phyloP scores from a whole-genome alignment of 2,888 invertebrate species.

The Suillia variegata region DNA sequence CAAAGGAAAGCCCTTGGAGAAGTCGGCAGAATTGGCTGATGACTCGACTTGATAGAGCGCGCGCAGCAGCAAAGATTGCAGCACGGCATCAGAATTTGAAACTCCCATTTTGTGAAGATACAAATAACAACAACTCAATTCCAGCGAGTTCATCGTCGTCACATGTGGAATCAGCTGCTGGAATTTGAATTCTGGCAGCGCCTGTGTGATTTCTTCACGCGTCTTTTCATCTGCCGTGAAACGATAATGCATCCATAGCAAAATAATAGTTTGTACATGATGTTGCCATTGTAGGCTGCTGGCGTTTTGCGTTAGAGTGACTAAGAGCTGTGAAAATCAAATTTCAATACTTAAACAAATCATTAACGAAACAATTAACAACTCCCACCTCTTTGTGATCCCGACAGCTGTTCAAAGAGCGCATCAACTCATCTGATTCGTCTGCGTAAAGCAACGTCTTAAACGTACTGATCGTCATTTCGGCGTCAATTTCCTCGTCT shows the following conservation, averaged over 20 bases:
- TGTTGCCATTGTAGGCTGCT: constrained; percentile 29
- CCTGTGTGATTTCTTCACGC: too few species aligned
- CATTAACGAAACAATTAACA: neutral
- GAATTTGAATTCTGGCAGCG: constrained; percentile 30
- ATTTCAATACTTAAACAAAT: neutral
- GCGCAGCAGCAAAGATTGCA: constrained; percentile 54
- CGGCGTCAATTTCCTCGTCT: constrained; percentile 11
- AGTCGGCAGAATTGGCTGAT: constrained; percentile 28
- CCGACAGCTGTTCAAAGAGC: neutral
- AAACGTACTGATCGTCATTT: constrained; percentile 16
- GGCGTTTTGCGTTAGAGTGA: constrained; percentile 16
- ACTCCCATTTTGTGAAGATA: constrained; percentile 63
- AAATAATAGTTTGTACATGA: constrained; percentile 38
- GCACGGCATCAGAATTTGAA: constrained; percentile 42
- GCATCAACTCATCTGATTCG: neutral
- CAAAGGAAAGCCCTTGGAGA: constrained; percentile 35
- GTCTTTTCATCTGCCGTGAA: neutral
- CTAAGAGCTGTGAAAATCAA: constrained; percentile 28
- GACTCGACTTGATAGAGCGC: constrained; percentile 44
- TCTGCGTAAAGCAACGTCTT: constrained; percentile 12
- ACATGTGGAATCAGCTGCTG: constrained; percentile 46
- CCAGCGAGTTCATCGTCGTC: constrained; percentile 52
- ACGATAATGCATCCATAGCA: constrained; percentile 41
- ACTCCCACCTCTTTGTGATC: neutral
- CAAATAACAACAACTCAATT: constrained; percentile 60